Base-by-base conservation (phyloP, 2,888 invertebrate genomes). In the Blastobasis adustella region DNA sequence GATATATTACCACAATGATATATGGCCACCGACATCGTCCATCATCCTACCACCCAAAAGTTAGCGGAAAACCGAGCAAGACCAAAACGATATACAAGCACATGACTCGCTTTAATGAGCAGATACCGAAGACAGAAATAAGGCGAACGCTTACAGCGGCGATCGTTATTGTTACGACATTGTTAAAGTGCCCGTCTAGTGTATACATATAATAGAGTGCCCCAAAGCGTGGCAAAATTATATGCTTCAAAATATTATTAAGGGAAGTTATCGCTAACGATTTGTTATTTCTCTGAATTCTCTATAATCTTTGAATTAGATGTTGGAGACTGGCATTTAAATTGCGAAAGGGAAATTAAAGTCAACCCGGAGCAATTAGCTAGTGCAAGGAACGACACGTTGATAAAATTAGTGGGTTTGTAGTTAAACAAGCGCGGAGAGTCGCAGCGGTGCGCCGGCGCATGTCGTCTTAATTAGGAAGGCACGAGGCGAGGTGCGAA, bases 1-100 rank as follows among this genome's bases (percentile, higher is more conserved):
- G 77, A 86, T 85, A 86, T 87, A 87, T 84, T 83, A 79, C 84
- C 67, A 70, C 79, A 82, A 83, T 88, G 87, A 88, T 88, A 86
- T 87, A 88, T 80, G 77, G 70, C 77, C 83, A 78, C 72, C 74
- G 79, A 73, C 77, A 72, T 83, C 87, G 82, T 87, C 67, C 83
- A 86, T 87, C 86, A 86, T 84, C 69, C 85, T 82, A 87, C 87
- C 86, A 86, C 87, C 87, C 87, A 82, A 87, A 87, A 86, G 84
- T 87, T 83, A 86, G 84, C 74, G 76, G 86, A 82, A 86, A 81
- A 86, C 70, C 75, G 69, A 67, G 60, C 58, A 62, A 65, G 72
- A 79, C 74, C 76, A 85, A 86, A 87, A 84, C 67, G 74, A 83
- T 71, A 60, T 56, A 61, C 63, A 67, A 62, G 68, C 70, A 70